Evolutionary conservation across 2,888 invertebrate genomes (phyloP), one percentile per base, ranked within the genome.

Genomic region (Drosophila antonietae): DNA sequence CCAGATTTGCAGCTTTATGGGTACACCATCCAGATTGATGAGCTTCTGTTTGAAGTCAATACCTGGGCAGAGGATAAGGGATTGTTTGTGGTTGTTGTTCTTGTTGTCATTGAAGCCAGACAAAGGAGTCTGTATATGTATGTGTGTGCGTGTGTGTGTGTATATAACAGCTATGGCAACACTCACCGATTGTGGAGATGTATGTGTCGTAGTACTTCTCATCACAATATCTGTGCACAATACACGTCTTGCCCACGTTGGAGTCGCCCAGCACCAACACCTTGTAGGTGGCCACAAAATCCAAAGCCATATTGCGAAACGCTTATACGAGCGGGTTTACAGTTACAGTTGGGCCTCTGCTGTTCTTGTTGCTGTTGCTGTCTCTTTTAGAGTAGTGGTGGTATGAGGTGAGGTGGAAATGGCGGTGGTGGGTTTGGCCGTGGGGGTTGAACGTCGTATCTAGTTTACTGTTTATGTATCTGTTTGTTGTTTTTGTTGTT

Each of bases 11-110:
- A 93, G 80, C 77, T 97, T 97, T 87, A 97, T 96, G 57, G 97
- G 97, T 65, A 96, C 96, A 14, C 97, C 97, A 91, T 97, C 97
- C 87, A 97, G 94, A 92, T 96, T 96, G 89, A 97, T 96, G 82
- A 97, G 96, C 93, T 97, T 97, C 93, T 97, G 97, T 93, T 97
- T 97, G 93, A 97, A 97, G 93, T 97, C 97, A 92, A 97, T 96
- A 82, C 97, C 97, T 97, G 51, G 6, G 49, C 33, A 7, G 1
- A 12, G 43, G 33, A 51, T 33, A 52, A 35, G 37, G 15, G 15
- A 44, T 52, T 28, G 28, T 28, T 28, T 28, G 28, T 28, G 0
- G 20, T 58, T 59, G 14, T 39, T 39, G 37, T 39, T 39, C 6
- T 37, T 65, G 41, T 23, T 55, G 41, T 60, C 37, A 60, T 41